Evolutionary conservation across 53 echinoderm and acorn worm species (phyloP).

Genomic region (Arbacia lixula): DNA sequence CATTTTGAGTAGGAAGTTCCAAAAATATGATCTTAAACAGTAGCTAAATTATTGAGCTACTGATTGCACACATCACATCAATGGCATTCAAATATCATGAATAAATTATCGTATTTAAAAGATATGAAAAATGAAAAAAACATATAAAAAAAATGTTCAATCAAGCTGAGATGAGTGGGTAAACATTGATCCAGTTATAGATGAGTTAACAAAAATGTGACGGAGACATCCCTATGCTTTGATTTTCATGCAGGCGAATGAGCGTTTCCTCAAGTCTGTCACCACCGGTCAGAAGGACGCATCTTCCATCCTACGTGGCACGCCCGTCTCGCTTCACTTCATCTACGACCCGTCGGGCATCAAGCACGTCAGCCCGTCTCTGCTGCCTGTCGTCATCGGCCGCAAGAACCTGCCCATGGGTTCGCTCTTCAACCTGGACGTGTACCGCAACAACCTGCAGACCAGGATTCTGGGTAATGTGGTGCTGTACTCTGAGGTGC

Average conservation of each 20-base stretch:
- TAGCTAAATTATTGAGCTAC: too few relatives aligned
- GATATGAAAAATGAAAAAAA: too few relatives aligned
- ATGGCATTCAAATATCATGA: too few relatives aligned
- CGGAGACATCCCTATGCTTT: too few relatives aligned
- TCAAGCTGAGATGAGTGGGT: too few relatives aligned
- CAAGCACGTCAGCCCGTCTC: conserved; percentile 73
- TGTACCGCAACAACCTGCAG: conserved; percentile 73
- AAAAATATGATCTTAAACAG: too few relatives aligned
- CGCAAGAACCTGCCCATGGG: conserved; percentile 49
- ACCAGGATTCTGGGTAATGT: conserved; percentile 79
- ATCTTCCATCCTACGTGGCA: conserved; percentile 54
- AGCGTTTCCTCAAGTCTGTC: conserved; percentile 72
- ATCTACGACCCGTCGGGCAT: conserved; percentile 46
- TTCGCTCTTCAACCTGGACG: conserved; percentile 62
- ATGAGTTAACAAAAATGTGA: too few relatives aligned
- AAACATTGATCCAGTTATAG: too few relatives aligned
- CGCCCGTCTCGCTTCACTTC: conserved; percentile 77
- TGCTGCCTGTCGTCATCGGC: conserved; percentile 72
- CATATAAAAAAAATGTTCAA: too few relatives aligned
- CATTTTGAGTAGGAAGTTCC: too few relatives aligned
- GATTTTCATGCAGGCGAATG: conserved; percentile 32
- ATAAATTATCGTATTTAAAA: too few relatives aligned
- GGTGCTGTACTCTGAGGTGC: conserved; percentile 87
- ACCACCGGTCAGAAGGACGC: conserved; percentile 65
- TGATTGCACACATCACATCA: too few relatives aligned